These are phyloP conservation scores for Ascaphus truei DNA, from an alignment of 2,113 vertebrate genomes.

Conservation along the genomic window DNA sequence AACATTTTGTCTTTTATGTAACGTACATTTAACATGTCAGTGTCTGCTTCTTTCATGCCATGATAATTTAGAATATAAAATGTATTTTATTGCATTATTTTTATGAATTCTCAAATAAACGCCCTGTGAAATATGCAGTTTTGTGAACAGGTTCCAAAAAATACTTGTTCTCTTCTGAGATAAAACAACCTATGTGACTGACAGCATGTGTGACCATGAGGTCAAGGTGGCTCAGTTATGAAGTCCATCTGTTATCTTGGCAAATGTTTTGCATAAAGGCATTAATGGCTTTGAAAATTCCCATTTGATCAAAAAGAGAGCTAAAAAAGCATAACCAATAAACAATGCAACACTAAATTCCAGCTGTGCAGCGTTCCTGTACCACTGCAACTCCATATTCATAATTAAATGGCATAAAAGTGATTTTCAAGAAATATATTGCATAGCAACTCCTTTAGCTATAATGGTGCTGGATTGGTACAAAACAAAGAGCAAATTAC, in stretches of 20 bases:
- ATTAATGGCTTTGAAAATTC: constrained; percentile 42
- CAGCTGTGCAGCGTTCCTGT: constrained; percentile 12
- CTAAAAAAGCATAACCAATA: constrained; percentile 1
- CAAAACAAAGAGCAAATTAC: no score
- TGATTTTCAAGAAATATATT: not conserved
- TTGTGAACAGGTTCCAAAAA: constrained; percentile 11
- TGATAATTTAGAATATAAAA: not conserved
- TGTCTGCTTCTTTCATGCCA: not conserved
- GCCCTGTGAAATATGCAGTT: not conserved
- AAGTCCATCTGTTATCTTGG: constrained; percentile 45
- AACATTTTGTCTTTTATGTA: not conserved
- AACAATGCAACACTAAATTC: constrained; percentile 1
- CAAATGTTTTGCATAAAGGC: constrained; percentile 37
- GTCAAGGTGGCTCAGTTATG: constrained; percentile 50
- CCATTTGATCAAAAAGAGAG: constrained; percentile 43
- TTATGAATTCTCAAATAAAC: not conserved
- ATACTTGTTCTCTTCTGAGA: constrained; percentile 41
- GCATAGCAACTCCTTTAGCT: not conserved
- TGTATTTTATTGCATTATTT: no score
- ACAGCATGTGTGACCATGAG: constrained; percentile 40
- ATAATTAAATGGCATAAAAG: not conserved
- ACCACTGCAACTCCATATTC: not conserved
- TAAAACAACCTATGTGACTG: constrained; percentile 40
- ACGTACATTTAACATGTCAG: not conserved
- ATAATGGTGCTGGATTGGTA: no score